Conservation (phyloP, 2,888 invertebrate species). For the Leptura quadrifasciata region DNA sequence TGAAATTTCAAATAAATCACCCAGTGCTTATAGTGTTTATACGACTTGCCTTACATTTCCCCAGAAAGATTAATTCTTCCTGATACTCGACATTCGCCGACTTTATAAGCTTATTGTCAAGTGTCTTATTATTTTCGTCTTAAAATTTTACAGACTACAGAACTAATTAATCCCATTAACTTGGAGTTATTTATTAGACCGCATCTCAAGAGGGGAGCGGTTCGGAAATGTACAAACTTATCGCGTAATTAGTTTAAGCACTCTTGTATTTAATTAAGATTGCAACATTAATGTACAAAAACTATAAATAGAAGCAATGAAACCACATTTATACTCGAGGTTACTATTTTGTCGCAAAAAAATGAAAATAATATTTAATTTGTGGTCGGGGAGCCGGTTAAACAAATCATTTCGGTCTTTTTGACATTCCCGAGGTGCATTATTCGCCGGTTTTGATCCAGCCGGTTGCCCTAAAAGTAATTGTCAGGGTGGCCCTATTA, state of each 20-base stretch:
- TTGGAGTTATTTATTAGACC: constrained; percentile 57
- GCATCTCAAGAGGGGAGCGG: constrained; percentile 46
- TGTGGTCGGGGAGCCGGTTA: too few relatives aligned
- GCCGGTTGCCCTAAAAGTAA: too few relatives aligned
- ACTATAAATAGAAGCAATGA: too few relatives aligned
- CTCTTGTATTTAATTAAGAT: constrained; percentile 44
- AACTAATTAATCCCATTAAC: constrained; percentile 56
- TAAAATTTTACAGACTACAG: constrained; percentile 56
- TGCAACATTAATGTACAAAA: neutral
- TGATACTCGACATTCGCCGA: constrained; percentile 27
- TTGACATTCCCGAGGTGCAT: too few relatives aligned
- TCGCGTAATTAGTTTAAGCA: constrained; percentile 51
- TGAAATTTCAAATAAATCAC: constrained; percentile 46
- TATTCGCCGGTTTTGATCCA: too few relatives aligned
- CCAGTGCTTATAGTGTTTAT: constrained; percentile 42
- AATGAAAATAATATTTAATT: too few relatives aligned
- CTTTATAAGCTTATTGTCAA: constrained; percentile 55
- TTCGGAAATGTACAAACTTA: constrained; percentile 43
- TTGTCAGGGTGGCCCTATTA: too few relatives aligned
- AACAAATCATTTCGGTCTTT: too few relatives aligned
- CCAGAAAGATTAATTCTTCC: constrained; percentile 52
- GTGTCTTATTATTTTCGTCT: constrained; percentile 58
- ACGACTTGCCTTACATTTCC: constrained; percentile 25
- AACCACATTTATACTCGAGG: too few relatives aligned
- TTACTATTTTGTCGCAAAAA: too few relatives aligned